Conservation (phyloP, 1,140 invertebrate genomes). For the Sarcophaga bullata region DNA sequence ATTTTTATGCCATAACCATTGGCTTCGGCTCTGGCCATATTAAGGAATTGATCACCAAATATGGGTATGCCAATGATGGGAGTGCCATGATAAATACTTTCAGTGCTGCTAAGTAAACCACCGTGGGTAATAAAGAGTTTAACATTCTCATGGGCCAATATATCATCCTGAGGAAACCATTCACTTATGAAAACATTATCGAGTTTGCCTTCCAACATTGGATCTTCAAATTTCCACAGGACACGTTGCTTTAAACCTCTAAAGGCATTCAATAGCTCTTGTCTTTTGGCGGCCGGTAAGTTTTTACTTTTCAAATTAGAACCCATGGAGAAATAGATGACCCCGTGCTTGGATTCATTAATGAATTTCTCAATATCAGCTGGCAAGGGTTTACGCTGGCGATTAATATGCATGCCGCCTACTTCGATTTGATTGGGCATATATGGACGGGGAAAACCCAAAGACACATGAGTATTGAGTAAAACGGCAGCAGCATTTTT, state of each 20-base stretch:
- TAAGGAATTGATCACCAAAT: slow-evolving; percentile 73
- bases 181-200: slow-evolving; percentile 72
- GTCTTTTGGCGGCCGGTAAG: slow-evolving; percentile 67
- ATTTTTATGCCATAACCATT: slow-evolving; percentile 66
- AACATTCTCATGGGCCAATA: slow-evolving; percentile 76
- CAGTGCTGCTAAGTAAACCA: slow-evolving; percentile 75
- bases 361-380: slow-evolving; percentile 68
- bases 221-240: slow-evolving; percentile 76
- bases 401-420: slow-evolving; percentile 69
- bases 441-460: slow-evolving; percentile 67
- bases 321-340: slow-evolving; percentile 73
- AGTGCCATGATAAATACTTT: slow-evolving; percentile 76
- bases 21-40: slow-evolving; percentile 67
- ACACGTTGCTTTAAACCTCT: slow-evolving; percentile 70
- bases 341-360: slow-evolving; percentile 69
- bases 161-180: slow-evolving; percentile 78
- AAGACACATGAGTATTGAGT: slow-evolving; percentile 69
- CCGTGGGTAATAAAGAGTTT: slow-evolving; percentile 78
- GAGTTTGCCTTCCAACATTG: slow-evolving; percentile 67
- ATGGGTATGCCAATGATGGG: slow-evolving; percentile 78
- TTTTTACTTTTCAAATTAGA: slow-evolving; percentile 70
- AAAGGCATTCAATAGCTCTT: slow-evolving; percentile 69
- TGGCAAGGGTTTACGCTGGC: slow-evolving; percentile 60
- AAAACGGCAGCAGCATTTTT: slow-evolving; percentile 67
- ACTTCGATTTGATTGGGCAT: slow-evolving; percentile 70